These are phyloP conservation scores for Phoxinus dragarum DNA, from an alignment of 2,797 vertebrate species.

Conservation along the genomic window DNA sequence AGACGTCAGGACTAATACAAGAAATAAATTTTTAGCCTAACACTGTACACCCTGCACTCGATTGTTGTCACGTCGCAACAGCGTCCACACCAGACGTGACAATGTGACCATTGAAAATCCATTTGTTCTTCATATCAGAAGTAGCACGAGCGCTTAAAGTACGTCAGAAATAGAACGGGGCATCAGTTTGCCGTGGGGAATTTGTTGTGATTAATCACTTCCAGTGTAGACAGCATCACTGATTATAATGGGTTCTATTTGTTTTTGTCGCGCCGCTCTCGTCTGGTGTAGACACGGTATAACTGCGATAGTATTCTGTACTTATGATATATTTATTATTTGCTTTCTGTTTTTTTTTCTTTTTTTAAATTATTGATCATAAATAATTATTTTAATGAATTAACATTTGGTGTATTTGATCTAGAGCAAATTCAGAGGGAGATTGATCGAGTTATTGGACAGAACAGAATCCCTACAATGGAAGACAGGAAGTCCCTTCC, in stretches of 20 bases:
- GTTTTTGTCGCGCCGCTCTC: rapidly evolving
- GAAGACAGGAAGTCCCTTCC: conserved; percentile 78
- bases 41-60: neutral
- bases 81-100: too few relatives aligned
- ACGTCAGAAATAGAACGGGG: too few relatives aligned
- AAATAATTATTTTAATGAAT: neutral
- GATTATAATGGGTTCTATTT: neutral
- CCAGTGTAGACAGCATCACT: neutral
- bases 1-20: neutral
- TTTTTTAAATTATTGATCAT: neutral
- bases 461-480: conserved; percentile 62
- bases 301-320: neutral
- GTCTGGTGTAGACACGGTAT: neutral
- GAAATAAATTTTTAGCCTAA: neutral
- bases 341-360: neutral
- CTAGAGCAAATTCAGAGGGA: conserved; percentile 77
- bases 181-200: neutral
- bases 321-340: neutral
- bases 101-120: too few relatives aligned
- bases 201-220: neutral
- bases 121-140: too few relatives aligned
- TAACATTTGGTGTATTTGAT: neutral
- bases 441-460: conserved; percentile 72
- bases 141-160: too few relatives aligned
- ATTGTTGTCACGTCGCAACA: neutral